Evolutionary conservation across 2,797 vertebrate species (phyloP), one percentile per base, ranked within the genome.

Genomic region (Phrynocephalus vlangalii): DNA sequence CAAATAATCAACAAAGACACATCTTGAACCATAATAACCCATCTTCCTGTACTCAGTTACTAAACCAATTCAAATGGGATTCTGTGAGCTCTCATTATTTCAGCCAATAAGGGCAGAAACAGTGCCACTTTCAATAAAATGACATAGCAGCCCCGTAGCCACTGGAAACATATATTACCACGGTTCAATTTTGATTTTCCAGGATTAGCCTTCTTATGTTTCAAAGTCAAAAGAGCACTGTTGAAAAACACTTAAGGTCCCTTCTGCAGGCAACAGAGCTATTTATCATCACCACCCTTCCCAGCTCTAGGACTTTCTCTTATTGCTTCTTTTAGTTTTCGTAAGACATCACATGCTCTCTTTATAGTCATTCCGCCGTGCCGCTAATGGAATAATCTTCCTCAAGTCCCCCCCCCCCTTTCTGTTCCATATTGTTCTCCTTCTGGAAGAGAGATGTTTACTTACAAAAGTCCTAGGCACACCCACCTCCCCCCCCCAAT

Each of bases 201-300:
- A 89, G 48, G 18, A 3, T 83, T 83, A 81, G 79, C 13, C n/a
- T 5, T 82, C 44, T 5, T 60, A 1, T 70, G 56, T 70, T 28
- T 20, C 90, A 91, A 2, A 82, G 6, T 52, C 50, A 88, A 83
- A 90, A 28, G 16, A 83, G 70, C 2, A 5, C 0, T 13, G 18
- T 6, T 84, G 5, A 22, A 93, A 89, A 79, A 88, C 28, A 79
- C 22, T 3, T 63, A 10, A n/a, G 10, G 80, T 10, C 5, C 13
- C 24, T 83, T 78, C 15, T 79, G 2, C 7, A 28, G n/a, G 48
- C 2, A 87, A 87, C 1, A 30, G 66, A 3, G 0, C 10, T 56
- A 1, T 1, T 6, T 86, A 83, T 89, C 78, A 78, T 77, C 48
- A 18, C 8, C 48, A 18, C 8, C 11, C 20, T 86, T 33, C 11